These are phyloP conservation scores for Ophion obscuratus DNA, from an alignment of 2,888 invertebrate species.

Conservation along the genomic window DNA sequence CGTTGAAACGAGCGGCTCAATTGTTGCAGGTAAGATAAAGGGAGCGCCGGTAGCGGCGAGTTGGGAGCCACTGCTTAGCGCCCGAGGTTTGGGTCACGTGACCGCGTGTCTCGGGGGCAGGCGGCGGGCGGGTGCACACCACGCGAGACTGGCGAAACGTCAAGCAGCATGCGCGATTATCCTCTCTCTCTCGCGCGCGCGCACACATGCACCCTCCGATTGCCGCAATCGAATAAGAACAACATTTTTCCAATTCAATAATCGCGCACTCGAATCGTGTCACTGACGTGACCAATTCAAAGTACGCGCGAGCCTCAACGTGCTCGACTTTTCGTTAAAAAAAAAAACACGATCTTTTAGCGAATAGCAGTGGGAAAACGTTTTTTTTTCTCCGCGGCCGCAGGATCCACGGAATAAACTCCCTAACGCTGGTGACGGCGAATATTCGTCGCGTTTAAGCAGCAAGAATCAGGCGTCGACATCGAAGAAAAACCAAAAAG, in stretches of 20 bases:
- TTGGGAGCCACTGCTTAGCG: conserved; percentile 56
- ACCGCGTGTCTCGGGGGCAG: conserved; percentile 61
- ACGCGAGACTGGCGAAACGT: conserved; percentile 71
- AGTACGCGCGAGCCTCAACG: too few species aligned
- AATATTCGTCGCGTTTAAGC: too few species aligned
- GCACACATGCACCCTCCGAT: background rate
- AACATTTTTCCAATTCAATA: background rate
- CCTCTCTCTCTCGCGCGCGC: conserved; percentile 36
- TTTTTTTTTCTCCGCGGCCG: too few species aligned
- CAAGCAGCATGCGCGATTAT: conserved; percentile 71
- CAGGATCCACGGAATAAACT: too few species aligned
- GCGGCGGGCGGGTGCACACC: conserved; percentile 57
- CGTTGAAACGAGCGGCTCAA: conserved; percentile 42
- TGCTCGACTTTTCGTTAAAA: too few species aligned
- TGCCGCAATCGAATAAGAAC: background rate
- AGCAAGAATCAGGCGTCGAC: too few species aligned
- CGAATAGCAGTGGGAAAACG: too few species aligned
- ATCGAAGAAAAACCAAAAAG: background rate
- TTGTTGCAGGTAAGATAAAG: conserved; percentile 59
- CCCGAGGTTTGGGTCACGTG: conserved; percentile 62
- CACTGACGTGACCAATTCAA: too few species aligned
- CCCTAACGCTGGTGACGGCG: too few species aligned
- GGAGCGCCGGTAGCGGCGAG: conserved; percentile 23
- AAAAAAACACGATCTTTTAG: too few species aligned
- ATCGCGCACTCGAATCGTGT: background rate